phyloP scores from a whole-genome alignment of 1,140 invertebrate genomes.

The Lordiphosa stackelbergi region DNA sequence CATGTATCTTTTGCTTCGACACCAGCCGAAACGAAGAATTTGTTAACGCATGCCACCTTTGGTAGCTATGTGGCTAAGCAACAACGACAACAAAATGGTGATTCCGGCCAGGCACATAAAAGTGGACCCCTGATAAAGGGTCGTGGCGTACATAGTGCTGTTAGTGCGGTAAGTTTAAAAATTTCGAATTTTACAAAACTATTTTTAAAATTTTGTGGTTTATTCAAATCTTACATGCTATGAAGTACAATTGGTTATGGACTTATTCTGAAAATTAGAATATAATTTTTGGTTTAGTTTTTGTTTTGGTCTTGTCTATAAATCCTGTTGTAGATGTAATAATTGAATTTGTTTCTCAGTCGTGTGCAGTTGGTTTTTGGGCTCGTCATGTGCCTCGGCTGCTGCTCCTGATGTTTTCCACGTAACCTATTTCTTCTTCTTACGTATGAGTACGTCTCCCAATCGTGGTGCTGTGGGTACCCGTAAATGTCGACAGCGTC shows the following conservation, averaged over 20 bases:
- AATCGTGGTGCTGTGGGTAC: conserved; percentile 68
- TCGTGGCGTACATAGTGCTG: conserved; percentile 47
- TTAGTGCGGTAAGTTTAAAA: conserved; percentile 72
- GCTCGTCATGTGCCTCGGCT: background rate
- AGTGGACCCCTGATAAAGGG: conserved; percentile 57
- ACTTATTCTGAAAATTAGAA: conserved; percentile 38
- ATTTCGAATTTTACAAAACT: too few species aligned
- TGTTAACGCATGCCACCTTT: conserved; percentile 59
- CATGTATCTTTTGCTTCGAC: conserved; percentile 52
- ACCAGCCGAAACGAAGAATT: conserved; percentile 19
- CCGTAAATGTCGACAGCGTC: conserved; percentile 81
- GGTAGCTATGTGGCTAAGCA: conserved; percentile 53
- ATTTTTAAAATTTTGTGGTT: conserved; percentile 14
- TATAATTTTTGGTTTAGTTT: conserved; percentile 75
- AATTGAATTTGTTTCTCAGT: conserved; percentile 64
- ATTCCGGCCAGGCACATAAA: conserved; percentile 2
- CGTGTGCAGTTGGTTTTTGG: conserved; percentile 39
- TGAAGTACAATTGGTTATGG: conserved; percentile 78
- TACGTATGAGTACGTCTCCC: conserved; percentile 65
- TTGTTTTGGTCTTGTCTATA: conserved; percentile 70
- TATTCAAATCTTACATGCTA: conserved; percentile 79
- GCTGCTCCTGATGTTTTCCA: conserved; percentile 2
- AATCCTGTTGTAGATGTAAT: conserved; percentile 55
- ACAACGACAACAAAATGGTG: conserved; percentile 15
- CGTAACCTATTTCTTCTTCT: conserved; percentile 57